Conservation (phyloP, 2,113 vertebrate genomes). For the Festucalex cinctus region DNA sequence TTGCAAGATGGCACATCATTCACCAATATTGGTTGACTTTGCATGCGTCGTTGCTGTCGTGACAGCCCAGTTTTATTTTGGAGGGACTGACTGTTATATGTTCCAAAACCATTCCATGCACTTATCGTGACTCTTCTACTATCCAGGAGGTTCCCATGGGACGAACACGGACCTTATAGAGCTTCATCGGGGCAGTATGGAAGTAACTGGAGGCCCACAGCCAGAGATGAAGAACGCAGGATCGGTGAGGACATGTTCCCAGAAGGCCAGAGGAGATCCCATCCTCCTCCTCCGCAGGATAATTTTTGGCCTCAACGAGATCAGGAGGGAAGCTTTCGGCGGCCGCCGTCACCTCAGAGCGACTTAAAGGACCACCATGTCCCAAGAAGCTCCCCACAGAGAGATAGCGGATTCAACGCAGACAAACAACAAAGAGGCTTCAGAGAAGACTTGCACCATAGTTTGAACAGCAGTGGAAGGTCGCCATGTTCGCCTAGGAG, state of each 20-base stretch:
- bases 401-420: neutral
- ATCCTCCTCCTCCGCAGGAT: constrained; percentile 15
- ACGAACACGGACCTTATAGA: constrained; percentile 51
- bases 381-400: constrained; percentile 21
- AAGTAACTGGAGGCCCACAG: constrained; percentile 20
- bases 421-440: constrained; percentile 21
- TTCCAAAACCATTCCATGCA: neutral
- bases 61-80: no score
- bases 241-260: constrained; percentile 36
- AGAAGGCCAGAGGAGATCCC: constrained; percentile 41
- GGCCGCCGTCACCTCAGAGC: neutral
- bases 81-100: neutral
- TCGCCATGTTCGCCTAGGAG: constrained; percentile 23
- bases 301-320: constrained; percentile 15
- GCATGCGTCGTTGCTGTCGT: no score
- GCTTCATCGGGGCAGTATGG: constrained; percentile 17
- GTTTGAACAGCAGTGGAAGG: constrained; percentile 30
- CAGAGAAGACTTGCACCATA: constrained; percentile 27
- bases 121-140: neutral
- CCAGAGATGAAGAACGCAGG: constrained; percentile 42
- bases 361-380: constrained; percentile 7
- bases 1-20: no score
- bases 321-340: constrained; percentile 25
- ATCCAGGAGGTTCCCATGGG: constrained; percentile 57
- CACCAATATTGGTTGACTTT: no score